Percentiles rank a stretch among this genome's conserved stretches.
Conservation (phyloP, 2,113 vertebrate species). For the Noctilio leporinus region DNA sequence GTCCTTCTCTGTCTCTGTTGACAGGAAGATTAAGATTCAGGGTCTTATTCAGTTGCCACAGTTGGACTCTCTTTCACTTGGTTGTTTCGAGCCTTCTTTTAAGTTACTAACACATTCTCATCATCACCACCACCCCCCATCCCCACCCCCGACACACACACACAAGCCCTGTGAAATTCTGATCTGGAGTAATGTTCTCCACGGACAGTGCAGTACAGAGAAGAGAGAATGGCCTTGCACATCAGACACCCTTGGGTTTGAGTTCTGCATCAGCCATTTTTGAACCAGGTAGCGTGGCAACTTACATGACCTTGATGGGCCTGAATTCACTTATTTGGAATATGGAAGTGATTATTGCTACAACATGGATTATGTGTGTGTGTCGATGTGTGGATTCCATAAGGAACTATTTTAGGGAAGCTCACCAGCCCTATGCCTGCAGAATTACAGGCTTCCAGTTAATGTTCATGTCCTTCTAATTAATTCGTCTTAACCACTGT, state of each 20-base stretch:
- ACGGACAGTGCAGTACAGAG: neutral
- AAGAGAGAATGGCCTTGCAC: neutral
- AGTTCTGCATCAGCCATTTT: neutral
- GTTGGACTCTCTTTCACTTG: conserved; percentile 21
- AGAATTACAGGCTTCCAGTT: neutral
- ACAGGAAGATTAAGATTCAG: conserved; percentile 73
- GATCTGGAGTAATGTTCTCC: neutral
- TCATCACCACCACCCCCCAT: too few species aligned
- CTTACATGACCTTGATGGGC: neutral
- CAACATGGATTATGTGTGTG: too few species aligned
- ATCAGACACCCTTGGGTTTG: neutral
- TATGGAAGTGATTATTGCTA: neutral
- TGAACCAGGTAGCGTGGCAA: neutral
- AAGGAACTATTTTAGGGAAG: neutral
- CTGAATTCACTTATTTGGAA: neutral
- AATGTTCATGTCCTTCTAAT: neutral
- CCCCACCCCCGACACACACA: too few species aligned
- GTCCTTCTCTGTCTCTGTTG: conserved; percentile 68
- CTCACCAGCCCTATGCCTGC: neutral
- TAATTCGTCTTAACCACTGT: neutral
- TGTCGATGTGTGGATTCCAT: neutral
- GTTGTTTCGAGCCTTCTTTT: conserved; percentile 52
- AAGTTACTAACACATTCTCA: conserved; percentile 24
- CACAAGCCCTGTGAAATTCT: neutral
- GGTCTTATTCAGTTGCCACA: conserved; percentile 40